These are phyloP conservation scores for Naso thynnoides DNA, from an alignment of 2,797 vertebrate species.

Conservation along the genomic window DNA sequence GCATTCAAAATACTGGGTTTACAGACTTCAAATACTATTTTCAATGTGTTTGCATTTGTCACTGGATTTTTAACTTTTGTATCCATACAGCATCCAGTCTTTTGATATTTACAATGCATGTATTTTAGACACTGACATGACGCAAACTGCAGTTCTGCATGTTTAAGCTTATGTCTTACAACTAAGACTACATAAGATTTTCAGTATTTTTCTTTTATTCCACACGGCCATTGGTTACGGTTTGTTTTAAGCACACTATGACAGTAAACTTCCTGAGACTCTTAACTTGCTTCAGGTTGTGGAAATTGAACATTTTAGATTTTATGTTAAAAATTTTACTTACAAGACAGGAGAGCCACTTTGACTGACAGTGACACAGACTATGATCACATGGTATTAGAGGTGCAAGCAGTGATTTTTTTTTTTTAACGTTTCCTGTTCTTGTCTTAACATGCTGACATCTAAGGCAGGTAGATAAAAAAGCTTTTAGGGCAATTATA, in stretches of 20 bases:
- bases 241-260: background rate
- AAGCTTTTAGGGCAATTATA: background rate
- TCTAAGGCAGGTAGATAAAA: background rate
- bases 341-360: too few species aligned
- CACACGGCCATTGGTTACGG: background rate
- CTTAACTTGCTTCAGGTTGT: too few species aligned
- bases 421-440: background rate
- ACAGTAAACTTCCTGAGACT: background rate
- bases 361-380: background rate
- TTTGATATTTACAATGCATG: too few species aligned
- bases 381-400: background rate
- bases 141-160: background rate
- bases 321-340: too few species aligned
- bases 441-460: background rate
- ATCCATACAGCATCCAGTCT: too few species aligned
- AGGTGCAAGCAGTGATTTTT: background rate
- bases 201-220: background rate
- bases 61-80: too few species aligned
- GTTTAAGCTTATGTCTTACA: background rate
- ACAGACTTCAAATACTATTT: too few species aligned
- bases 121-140: background rate
- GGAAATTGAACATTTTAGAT: too few species aligned
- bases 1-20: too few species aligned
- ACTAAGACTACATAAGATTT: background rate
- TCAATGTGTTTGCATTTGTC: too few species aligned